These are phyloP conservation scores for Steatornis caripensis DNA, from an alignment of 2,113 vertebrate genomes.

Conservation along the genomic window DNA sequence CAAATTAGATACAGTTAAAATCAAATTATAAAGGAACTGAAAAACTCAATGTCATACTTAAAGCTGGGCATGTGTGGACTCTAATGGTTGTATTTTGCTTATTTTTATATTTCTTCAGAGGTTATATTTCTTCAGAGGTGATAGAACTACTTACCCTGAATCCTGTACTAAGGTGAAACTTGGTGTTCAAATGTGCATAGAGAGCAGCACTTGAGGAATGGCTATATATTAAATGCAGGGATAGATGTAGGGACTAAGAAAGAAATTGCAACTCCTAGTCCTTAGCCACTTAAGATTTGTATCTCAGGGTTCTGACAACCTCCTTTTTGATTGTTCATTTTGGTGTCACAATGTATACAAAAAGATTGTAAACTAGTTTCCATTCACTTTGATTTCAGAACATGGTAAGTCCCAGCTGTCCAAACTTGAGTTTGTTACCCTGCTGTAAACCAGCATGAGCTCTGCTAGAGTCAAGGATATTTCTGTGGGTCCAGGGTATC, in stretches of 20 bases:
- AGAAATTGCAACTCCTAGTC: background rate
- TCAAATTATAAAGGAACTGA: background rate
- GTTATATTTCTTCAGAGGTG: background rate
- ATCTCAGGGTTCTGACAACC: background rate
- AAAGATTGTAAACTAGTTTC: background rate
- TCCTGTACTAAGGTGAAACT: background rate
- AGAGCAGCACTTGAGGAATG: background rate
- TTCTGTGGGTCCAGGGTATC: background rate
- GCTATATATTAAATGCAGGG: background rate
- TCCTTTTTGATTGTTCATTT: background rate
- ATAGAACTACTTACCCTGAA: background rate
- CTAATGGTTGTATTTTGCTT: background rate
- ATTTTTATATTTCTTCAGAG: background rate
- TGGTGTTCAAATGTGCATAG: rapidly evolving
- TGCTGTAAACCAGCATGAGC: background rate
- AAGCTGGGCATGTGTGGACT: background rate
- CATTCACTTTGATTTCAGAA: background rate
- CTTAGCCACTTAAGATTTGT: background rate
- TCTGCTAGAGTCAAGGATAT: background rate
- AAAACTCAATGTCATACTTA: background rate
- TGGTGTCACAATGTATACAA: background rate
- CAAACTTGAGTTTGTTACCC: background rate
- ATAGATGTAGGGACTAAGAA: background rate
- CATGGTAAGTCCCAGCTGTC: background rate
- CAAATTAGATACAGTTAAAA: background rate